Percentiles rank a stretch among this genome's conserved stretches.
Evolutionary conservation across 1,140 invertebrate species (phyloP).

Genomic region (Drosophila grimshawi): DNA sequence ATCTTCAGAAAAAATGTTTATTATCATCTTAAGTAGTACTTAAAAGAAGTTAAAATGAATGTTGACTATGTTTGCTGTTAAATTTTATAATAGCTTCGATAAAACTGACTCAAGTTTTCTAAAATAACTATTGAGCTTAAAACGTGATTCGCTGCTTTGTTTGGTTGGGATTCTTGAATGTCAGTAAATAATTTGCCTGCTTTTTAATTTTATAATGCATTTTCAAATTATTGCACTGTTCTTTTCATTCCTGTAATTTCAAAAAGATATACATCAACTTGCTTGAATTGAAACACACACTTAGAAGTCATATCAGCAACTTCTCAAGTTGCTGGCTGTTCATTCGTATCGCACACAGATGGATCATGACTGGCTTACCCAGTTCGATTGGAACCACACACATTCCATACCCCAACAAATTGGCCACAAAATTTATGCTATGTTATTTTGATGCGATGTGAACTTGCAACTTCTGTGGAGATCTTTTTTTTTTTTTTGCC

Average conservation of each 20-base stretch:
- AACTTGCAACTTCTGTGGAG: constrained; percentile 35
- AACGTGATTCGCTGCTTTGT: too few species aligned
- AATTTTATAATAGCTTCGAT: too few species aligned
- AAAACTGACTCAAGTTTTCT: too few species aligned
- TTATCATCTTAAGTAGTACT: too few species aligned
- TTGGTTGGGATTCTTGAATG: too few species aligned
- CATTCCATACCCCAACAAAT: constrained; percentile 28
- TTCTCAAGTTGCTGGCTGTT: not conserved
- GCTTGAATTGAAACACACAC: not conserved
- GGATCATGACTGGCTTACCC: constrained; percentile 1
- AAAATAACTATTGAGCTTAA: too few species aligned
- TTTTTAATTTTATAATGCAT: not conserved
- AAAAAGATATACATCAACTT: constrained; percentile 10
- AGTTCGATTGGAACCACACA: constrained; percentile 13
- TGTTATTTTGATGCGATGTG: constrained; percentile 29
- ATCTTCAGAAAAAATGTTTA: too few species aligned
- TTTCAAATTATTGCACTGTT: not conserved
- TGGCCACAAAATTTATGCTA: constrained; percentile 39
- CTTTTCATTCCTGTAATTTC: not conserved
- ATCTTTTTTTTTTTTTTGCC: constrained; percentile 5
- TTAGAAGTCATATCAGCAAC: not conserved
- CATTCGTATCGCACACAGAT: constrained; percentile 7
- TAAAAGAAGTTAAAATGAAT: too few species aligned
- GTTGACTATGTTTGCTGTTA: too few species aligned
- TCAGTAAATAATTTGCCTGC: too few species aligned